phyloP scores from a whole-genome alignment of 2,888 invertebrate genomes.

The Apodemia mormo region DNA sequence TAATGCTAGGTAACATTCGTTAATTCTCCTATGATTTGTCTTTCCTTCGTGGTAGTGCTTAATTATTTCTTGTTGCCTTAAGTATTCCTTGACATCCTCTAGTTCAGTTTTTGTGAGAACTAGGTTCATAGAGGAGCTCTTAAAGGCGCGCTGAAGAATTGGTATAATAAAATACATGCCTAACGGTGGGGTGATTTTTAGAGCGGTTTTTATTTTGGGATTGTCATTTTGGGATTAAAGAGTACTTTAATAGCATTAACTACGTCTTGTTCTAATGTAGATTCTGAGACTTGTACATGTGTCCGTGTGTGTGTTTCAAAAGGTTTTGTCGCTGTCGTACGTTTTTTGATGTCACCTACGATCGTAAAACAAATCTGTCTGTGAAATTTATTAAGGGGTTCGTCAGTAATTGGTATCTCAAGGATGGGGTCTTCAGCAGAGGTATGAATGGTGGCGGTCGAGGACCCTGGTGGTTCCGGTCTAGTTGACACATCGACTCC shows the following conservation, averaged over 20 bases:
- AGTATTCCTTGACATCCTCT: slow-evolving; percentile 37
- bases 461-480: slow-evolving; percentile 15
- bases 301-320: slow-evolving; percentile 37
- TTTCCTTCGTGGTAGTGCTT: slow-evolving; percentile 22
- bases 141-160: slow-evolving; percentile 31
- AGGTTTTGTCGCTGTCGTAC: slow-evolving; percentile 33
- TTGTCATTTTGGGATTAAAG: slow-evolving; percentile 40
- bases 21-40: too few relatives aligned
- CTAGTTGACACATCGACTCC: slow-evolving; percentile 7
- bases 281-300: slow-evolving; percentile 34
- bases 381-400: slow-evolving; percentile 31
- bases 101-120: slow-evolving; percentile 22
- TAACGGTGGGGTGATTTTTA: slow-evolving; percentile 20
- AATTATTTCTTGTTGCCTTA: slow-evolving; percentile 39
- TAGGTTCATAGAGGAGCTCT: too few relatives aligned
- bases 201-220: slow-evolving; percentile 6
- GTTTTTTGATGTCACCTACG: slow-evolving; percentile 36
- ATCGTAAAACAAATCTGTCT: slow-evolving; percentile 29
- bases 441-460: slow-evolving; percentile 23
- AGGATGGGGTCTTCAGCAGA: slow-evolving; percentile 19
- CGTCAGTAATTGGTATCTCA: slow-evolving; percentile 32
- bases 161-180: slow-evolving; percentile 30
- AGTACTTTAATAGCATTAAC: slow-evolving; percentile 38
- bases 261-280: too few relatives aligned
- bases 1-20: too few relatives aligned